Base-by-base conservation (phyloP, 1,140 invertebrate species). In the Asbolus verrucosus region DNA sequence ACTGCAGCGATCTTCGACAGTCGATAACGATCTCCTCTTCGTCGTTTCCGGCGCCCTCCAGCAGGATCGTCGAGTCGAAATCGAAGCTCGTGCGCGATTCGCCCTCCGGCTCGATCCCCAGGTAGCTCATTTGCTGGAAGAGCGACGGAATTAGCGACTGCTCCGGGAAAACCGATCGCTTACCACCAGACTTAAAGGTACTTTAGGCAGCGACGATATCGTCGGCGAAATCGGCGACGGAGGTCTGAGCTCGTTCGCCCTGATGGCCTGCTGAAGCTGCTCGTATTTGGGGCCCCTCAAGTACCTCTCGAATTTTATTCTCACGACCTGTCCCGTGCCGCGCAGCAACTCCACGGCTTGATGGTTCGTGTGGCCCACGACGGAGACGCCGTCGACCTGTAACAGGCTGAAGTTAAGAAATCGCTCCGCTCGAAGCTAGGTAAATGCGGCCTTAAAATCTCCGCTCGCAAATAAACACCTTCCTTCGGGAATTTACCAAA, bases 211-310 rank as follows among this genome's bases (percentile, higher is more conserved):
- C 18, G 91, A 92, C 1, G 90, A 87, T 24, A 91, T 88, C n/a
- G 90, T 91, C 0, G 91, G 89, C 13, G 90, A 91, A 1, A 88
- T 87, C 1, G 89, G 88, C 19, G 88, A 87, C 27, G 87, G 83
- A 18, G 88, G 84, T 77, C 86, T 83, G 6, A 90, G 84, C 80
- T 91, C 90, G 77, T 89, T 90, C 6, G 90, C 91, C 46, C 90
- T 89, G 54, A 94, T 88, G 15, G 93, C 93, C 76, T 90, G 89
- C 81, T 96, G 94, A 3, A 97, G 85, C 79, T 92, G 92, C 77
- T 96, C 94, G 85, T 92, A 96, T 82, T 96, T 95, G 70, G 92
- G 91, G 13, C 94, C 95, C 60, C 94, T 86, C 24, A 95, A 85
- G 82, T 96, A 97, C 66, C 95, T 86, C 61, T 93, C 91, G 38